Conservation (phyloP, 2,797 vertebrate species). For the Eospalax fontanierii region DNA sequence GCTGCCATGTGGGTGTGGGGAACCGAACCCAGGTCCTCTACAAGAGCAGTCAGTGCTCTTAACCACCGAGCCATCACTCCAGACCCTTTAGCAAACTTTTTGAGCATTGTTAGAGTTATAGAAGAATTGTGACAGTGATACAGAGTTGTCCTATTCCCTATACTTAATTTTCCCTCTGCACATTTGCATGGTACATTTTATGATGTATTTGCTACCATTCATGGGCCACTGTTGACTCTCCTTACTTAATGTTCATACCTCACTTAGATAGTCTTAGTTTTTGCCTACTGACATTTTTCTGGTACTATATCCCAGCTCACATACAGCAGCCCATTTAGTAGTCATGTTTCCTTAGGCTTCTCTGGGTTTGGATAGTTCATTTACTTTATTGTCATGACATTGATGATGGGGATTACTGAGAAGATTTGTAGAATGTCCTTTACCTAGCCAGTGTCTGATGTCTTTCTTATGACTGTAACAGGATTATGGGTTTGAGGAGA, state of each 20-base stretch:
- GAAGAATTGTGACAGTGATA: neutral
- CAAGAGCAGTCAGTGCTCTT: no score
- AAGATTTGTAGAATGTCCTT: neutral
- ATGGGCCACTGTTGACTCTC: neutral
- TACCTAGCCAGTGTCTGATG: neutral
- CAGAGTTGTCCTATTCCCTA: neutral
- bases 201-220: neutral
- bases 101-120: neutral
- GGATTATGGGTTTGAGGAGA: neutral
- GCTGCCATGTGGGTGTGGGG: no score
- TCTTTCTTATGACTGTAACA: neutral
- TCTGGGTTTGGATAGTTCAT: neutral
- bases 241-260: neutral
- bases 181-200: neutral
- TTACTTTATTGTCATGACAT: neutral
- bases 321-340: neutral
- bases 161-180: neutral
- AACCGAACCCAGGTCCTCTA: no score
- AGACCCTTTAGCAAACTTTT: neutral
- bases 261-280: slow-evolving; percentile 33
- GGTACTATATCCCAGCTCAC: neutral
- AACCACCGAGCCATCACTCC: no score
- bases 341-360: neutral
- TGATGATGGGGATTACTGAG: neutral
- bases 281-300: neutral